These are phyloP conservation scores for Pterostichus niger DNA, from an alignment of 2,888 invertebrate species.

Conservation along the genomic window DNA sequence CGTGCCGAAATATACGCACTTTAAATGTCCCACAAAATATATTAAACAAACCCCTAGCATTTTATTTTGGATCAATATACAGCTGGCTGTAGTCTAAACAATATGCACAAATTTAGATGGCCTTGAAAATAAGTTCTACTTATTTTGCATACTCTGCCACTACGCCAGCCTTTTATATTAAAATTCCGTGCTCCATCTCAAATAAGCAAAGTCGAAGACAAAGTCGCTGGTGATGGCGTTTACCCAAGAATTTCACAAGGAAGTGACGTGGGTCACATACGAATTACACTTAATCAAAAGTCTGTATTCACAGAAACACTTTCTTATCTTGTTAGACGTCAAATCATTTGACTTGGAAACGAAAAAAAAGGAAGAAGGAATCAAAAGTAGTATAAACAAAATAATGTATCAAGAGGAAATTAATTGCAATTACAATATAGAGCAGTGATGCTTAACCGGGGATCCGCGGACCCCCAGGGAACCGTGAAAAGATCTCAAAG, in stretches of 20 bases:
- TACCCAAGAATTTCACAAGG: slow-evolving; percentile 48
- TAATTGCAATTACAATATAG: too few species aligned
- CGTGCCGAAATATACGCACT: too few species aligned
- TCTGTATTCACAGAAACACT: slow-evolving; percentile 32
- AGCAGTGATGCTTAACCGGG: too few species aligned
- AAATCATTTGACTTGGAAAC: background rate
- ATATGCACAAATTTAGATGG: background rate
- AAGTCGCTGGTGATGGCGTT: background rate
- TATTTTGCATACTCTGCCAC: slow-evolving; percentile 13
- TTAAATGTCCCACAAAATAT: background rate
- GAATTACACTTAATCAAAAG: slow-evolving; percentile 27
- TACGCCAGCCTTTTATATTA: slow-evolving; percentile 6
- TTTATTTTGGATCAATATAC: background rate
- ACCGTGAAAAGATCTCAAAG: too few species aligned
- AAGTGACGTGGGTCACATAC: slow-evolving; percentile 27
- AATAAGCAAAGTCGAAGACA: background rate
- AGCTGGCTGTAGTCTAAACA: slow-evolving; percentile 19
- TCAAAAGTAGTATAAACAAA: too few species aligned
- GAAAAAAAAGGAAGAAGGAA: too few species aligned
- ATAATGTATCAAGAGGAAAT: too few species aligned
- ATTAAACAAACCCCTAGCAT: background rate
- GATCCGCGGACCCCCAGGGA: too few species aligned
- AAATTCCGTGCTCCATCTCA: slow-evolving; percentile 25
- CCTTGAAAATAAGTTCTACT: slow-evolving; percentile 41
- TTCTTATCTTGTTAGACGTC: background rate